Conservation (phyloP, 30 jellyfish, hydroid and myxozoan species). For the Hydractinia symbiolongicarpus region DNA sequence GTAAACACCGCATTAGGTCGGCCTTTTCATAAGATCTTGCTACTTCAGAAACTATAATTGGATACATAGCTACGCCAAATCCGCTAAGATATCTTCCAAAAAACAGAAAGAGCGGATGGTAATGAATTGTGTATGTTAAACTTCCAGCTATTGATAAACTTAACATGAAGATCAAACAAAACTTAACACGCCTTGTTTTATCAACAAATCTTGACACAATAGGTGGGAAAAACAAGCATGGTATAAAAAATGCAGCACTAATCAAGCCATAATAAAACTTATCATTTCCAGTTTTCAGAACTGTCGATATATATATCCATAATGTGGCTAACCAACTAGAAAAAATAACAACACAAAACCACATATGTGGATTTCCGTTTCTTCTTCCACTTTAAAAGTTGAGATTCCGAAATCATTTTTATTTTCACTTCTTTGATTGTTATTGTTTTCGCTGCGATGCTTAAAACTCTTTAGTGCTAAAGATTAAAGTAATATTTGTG, state of each 20-base stretch:
- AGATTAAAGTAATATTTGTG: no score
- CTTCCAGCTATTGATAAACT: conserved; percentile 1
- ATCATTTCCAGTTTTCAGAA: background rate
- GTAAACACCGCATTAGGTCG: background rate
- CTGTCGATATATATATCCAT: background rate
- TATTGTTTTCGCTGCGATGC: no score
- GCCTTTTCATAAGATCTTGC: background rate
- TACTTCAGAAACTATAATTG: background rate
- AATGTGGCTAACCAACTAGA: no score
- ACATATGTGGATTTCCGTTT: no score
- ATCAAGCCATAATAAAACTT: background rate
- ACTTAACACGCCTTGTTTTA: background rate
- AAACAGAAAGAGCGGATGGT: background rate
- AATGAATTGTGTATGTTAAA: background rate
- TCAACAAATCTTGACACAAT: background rate
- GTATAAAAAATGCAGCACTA: background rate
- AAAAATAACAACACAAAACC: no score
- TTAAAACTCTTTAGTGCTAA: no score
- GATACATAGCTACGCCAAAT: background rate
- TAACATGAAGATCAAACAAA: background rate
- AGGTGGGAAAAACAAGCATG: background rate
- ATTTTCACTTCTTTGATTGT: no score
- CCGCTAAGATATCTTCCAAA: background rate
- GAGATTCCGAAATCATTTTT: no score
- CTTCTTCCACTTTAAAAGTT: no score